A percentile compares a stretch with the other conserved stretches of the same genome.
These are phyloP conservation scores for Drosophila orena DNA, from an alignment of 1,140 invertebrate species.

Conservation along the genomic window DNA sequence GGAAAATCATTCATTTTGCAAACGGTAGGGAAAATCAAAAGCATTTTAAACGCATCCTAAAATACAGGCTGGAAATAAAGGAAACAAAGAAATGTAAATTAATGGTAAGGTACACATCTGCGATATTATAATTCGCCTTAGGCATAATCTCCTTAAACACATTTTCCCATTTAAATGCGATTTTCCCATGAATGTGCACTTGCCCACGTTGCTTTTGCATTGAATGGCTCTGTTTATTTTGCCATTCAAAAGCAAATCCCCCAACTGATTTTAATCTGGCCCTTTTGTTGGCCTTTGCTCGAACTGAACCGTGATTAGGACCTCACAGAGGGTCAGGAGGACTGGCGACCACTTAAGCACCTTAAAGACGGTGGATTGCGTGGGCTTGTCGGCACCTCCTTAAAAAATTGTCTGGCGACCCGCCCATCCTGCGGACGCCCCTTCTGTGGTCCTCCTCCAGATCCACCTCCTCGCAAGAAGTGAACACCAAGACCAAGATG, in stretches of 20 bases:
- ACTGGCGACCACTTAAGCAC: slow-evolving; percentile 17
- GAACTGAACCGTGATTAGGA: slow-evolving; percentile 17
- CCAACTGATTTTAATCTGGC: slow-evolving; percentile 1
- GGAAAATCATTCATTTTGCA: background rate
- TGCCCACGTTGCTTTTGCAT: slow-evolving; percentile 3
- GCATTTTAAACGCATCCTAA: no score
- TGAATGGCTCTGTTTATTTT: slow-evolving; percentile 1
- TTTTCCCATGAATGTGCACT: background rate
- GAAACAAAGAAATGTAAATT: background rate
- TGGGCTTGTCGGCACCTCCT: slow-evolving; percentile 36
- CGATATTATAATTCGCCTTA: background rate
- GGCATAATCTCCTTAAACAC: background rate
- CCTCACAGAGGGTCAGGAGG: slow-evolving; percentile 18
- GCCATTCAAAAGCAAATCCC: slow-evolving; percentile 1
- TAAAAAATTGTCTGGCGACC: slow-evolving; percentile 6
- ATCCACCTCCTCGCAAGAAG: background rate
- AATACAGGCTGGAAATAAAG: no score
- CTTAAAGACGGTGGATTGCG: slow-evolving; percentile 35
- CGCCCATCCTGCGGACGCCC: background rate
- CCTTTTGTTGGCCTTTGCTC: slow-evolving; percentile 8
- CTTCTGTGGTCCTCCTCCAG: background rate
- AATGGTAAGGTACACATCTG: background rate
- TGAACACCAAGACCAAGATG: slow-evolving; percentile 37
- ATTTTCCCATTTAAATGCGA: background rate
- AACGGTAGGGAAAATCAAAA: no score